Evolutionary conservation across 2,113 vertebrate species (phyloP), one percentile per base, ranked within the genome.

Genomic region (Phoenicopterus ruber): DNA sequence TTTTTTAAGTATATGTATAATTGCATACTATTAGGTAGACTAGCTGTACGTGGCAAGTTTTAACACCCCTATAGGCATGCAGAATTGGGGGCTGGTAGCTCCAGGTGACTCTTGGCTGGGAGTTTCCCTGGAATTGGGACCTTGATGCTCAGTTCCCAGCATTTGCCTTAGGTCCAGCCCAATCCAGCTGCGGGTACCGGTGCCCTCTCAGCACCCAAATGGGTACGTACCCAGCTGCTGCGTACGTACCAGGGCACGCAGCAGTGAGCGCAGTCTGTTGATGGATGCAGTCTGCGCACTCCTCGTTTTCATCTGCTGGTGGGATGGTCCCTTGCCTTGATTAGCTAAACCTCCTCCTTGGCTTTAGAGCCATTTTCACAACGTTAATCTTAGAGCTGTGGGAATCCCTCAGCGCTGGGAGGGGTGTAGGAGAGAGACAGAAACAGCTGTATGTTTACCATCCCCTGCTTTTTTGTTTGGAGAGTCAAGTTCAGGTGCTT

Each of bases 221-320:
- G 29, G 20, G 9, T 24, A 7, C 1, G 2, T 19, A 15, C 20
- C 19, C 29, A 17, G 21, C 10, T 0, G 1, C 79, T 32, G 44
- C 4, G 10, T n/a, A 2, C 0, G 3, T 47, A 13, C 13, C 2
- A 4, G 32, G 21, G 10, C 32, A 1, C 3, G 2, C 26, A 61
- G 90, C 38, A 18, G 15, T 6, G 34, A 2, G 17, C 5, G 61
- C 32, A 12, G 6, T 14, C 42, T 80, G 82, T 18, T 54, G 65
- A 4, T 28, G 73, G 82, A 16, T 71, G 57, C 47, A 50, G 25
- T 12, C n/a, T n/a, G 0, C 3, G 4, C 0, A 2, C 25, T 59
- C 11, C 25, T 59, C 11, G 5, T 49, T 74, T 36, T 54, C 47
- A 7, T 29, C 5, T 0, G 0, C 36, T 77, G 76, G 5, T 57